Conservation (phyloP, 2,888 invertebrate genomes). For the Agrochola lychnidis region DNA sequence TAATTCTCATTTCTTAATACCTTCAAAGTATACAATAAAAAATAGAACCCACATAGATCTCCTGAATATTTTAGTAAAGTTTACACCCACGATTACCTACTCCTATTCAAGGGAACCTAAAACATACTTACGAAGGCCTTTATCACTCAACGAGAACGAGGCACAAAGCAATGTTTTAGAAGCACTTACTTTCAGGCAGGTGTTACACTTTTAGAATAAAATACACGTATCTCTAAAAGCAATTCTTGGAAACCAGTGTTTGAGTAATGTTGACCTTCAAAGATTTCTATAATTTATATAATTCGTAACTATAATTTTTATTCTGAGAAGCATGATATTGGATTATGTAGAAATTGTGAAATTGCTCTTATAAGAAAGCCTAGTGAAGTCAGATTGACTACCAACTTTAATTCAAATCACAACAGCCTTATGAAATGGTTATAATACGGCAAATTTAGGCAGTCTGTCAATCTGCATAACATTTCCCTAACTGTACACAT, state of each 20-base stretch:
- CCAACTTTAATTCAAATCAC: not conserved
- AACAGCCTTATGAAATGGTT: not conserved
- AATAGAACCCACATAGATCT: not conserved
- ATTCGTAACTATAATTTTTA: not conserved
- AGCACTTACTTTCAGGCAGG: constrained; percentile 38
- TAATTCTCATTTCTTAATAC: not conserved
- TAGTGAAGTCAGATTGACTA: not conserved
- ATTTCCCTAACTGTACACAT: not conserved
- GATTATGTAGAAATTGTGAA: not conserved
- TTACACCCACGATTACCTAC: constrained; percentile 12
- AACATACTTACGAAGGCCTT: constrained; percentile 47
- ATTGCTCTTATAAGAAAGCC: not conserved
- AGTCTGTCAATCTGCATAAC: no score
- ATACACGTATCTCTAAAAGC: constrained; percentile 16
- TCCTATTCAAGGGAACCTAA: constrained; percentile 1
- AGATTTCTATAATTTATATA: no score
- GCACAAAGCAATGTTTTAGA: constrained; percentile 38
- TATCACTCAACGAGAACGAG: constrained; percentile 45
- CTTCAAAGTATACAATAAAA: not conserved
- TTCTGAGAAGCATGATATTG: not conserved
- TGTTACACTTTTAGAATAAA: constrained; percentile 43
- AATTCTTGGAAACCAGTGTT: constrained; percentile 1
- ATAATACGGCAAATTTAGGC: no score
- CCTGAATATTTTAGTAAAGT: constrained; percentile 5
- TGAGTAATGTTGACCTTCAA: not conserved